These are phyloP conservation scores for Heterotilapia buettikoferi DNA, from an alignment of 2,113 vertebrate genomes.

Conservation along the genomic window DNA sequence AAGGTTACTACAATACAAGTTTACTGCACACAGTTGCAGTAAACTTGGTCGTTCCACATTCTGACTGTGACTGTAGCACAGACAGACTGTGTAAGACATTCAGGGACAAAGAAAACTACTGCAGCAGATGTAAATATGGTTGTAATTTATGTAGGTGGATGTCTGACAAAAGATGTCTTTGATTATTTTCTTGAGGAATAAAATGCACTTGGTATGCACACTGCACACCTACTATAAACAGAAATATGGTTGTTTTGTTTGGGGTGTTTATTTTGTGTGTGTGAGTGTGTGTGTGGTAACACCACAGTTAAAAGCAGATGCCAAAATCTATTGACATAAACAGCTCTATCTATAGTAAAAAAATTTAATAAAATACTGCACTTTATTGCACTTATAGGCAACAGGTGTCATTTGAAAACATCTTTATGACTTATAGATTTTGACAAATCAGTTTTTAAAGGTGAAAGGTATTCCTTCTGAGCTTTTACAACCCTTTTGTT, in stretches of 20 bases:
- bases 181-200: background rate
- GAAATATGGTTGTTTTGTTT: background rate
- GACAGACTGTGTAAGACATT: background rate
- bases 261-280: too few relatives aligned
- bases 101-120: background rate
- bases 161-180: background rate
- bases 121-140: background rate
- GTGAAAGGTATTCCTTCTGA: background rate
- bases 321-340: background rate
- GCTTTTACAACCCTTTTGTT: background rate
- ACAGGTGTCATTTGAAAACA: background rate
- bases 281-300: background rate
- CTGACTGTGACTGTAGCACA: background rate
- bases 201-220: background rate
- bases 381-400: background rate
- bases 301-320: background rate
- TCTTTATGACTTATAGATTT: background rate
- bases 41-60: background rate
- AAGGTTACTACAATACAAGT: background rate
- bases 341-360: background rate
- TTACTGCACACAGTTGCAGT: background rate
- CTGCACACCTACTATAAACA: background rate
- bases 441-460: background rate
- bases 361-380: background rate
- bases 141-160: background rate